phyloP scores from a whole-genome alignment of 2,113 vertebrate genomes.

The Saguinus midas region DNA sequence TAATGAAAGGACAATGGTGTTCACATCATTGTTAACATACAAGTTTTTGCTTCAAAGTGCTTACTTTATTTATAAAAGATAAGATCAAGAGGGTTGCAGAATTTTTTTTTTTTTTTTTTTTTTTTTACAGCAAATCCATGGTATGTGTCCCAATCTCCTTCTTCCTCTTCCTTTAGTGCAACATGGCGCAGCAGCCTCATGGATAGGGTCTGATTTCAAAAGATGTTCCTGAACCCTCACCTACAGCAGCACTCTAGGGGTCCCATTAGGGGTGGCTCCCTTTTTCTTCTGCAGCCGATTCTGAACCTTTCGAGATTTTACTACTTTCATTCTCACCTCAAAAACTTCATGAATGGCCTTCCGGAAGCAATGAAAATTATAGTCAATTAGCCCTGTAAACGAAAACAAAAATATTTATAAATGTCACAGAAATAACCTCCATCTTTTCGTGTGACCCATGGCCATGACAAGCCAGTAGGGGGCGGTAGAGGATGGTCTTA shows the following conservation, averaged over 20 bases:
- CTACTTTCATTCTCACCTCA: slow-evolving; percentile 93
- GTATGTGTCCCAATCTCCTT: slow-evolving; percentile 57
- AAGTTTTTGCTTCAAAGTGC: slow-evolving; percentile 86
- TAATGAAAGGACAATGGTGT: slow-evolving; percentile 82
- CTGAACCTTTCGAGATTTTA: slow-evolving; percentile 91
- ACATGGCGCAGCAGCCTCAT: slow-evolving; percentile 67
- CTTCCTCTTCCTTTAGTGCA: slow-evolving; percentile 76
- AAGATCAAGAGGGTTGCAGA: slow-evolving; percentile 77
- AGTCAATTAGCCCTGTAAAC: slow-evolving; percentile 93
- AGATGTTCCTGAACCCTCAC: slow-evolving; percentile 31
- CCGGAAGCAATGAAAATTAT: slow-evolving; percentile 98
- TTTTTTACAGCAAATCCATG: slow-evolving; percentile 61
- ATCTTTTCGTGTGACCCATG: neutral
- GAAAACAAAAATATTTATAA: slow-evolving; percentile 59
- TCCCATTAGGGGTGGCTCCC: slow-evolving; percentile 87
- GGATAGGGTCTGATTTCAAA: slow-evolving; percentile 54
- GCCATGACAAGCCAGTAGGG: neutral
- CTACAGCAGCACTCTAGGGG: slow-evolving; percentile 82
- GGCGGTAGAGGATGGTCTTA: neutral
- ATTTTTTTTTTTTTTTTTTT: neutral
- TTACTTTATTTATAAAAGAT: slow-evolving; percentile 83
- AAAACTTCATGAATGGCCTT: slow-evolving; percentile 98
- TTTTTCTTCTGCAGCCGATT: slow-evolving; percentile 89
- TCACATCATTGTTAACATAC: slow-evolving; percentile 81
- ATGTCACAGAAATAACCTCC: neutral